phyloP scores from a whole-genome alignment of 1,140 invertebrate species.

The Achroia grisella region DNA sequence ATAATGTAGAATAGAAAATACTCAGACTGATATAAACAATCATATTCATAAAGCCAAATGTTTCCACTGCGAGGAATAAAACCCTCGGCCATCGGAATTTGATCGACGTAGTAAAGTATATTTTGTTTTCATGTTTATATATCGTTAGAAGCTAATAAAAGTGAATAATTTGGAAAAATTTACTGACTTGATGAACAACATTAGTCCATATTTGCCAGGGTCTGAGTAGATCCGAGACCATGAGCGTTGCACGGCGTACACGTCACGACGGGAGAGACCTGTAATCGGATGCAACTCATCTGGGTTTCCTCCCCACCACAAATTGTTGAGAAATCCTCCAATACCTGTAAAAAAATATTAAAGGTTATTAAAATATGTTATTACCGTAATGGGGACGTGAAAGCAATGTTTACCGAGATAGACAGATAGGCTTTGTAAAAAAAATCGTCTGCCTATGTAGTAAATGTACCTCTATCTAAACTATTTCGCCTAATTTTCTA shows the following conservation, averaged over 20 bases:
- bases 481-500: no score
- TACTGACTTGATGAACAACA: slow-evolving; percentile 46
- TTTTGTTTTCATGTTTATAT: neutral
- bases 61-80: neutral
- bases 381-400: no score
- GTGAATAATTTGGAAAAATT: neutral
- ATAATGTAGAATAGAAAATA: no score
- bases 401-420: no score
- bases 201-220: slow-evolving; percentile 37
- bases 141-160: neutral
- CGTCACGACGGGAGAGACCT: slow-evolving; percentile 46
- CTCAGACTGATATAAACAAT: no score
- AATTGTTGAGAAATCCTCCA: slow-evolving; percentile 30
- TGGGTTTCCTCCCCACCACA: slow-evolving; percentile 57
- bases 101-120: neutral
- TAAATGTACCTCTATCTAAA: no score
- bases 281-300: slow-evolving; percentile 37
- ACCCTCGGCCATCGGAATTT: neutral
- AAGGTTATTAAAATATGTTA: no score
- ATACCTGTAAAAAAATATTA: slow-evolving; percentile 7
- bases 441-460: no score
- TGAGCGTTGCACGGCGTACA: slow-evolving; percentile 41
- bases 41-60: neutral
- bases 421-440: no score
- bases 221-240: slow-evolving; percentile 44